These are phyloP conservation scores for Tetraneura akinire DNA, from an alignment of 1,140 invertebrate genomes.

Conservation along the genomic window DNA sequence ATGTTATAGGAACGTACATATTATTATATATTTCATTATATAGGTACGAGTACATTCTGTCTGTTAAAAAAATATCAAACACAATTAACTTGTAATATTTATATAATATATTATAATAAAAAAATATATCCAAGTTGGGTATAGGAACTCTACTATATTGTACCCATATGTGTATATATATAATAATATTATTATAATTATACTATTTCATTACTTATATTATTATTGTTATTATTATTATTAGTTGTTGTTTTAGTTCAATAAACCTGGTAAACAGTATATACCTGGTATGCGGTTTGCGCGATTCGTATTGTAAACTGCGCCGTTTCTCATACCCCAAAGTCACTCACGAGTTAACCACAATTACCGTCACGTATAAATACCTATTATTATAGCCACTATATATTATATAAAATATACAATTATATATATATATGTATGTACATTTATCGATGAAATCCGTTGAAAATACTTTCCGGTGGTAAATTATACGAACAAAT, in stretches of 20 bases:
- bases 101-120: too few species aligned
- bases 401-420: too few species aligned
- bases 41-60: neutral
- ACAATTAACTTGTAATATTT: neutral
- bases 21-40: too few species aligned
- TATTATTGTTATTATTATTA: neutral
- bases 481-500: conserved; percentile 19
- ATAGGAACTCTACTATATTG: too few species aligned
- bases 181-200: neutral
- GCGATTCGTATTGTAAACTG: neutral
- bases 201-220: too few species aligned
- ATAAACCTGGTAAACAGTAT: neutral
- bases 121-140: too few species aligned
- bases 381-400: conserved; percentile 16
- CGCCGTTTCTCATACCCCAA: neutral
- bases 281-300: neutral
- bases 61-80: conserved; percentile 23
- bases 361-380: conserved; percentile 26
- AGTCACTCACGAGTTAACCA: conserved; percentile 18
- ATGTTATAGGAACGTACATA: too few species aligned
- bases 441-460: neutral
- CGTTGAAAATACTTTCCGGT: neutral
- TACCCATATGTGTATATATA: too few species aligned
- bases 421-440: too few species aligned
- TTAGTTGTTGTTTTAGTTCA: neutral